Evolutionary conservation across 2,888 invertebrate genomes (phyloP).

Genomic region (Sclerodermus sp.): DNA sequence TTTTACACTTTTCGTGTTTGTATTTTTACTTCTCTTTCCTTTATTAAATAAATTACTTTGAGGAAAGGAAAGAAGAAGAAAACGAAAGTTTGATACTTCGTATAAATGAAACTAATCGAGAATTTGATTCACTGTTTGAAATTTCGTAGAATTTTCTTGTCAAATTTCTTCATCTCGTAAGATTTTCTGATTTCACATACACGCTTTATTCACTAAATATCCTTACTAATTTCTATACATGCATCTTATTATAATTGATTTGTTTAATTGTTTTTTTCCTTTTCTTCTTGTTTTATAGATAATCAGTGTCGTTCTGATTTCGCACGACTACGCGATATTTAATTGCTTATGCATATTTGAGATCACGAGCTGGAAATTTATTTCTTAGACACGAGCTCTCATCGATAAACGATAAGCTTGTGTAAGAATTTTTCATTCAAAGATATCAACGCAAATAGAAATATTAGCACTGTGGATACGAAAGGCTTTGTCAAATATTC

Average conservation of each 20-base stretch:
- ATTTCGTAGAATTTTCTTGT: no score
- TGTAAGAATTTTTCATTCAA: conserved; percentile 16
- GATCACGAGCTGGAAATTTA: conserved; percentile 50
- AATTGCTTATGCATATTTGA: conserved; percentile 36
- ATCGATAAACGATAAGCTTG: conserved; percentile 1
- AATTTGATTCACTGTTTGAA: no score
- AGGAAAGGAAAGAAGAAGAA: no score
- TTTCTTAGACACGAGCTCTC: conserved; percentile 25
- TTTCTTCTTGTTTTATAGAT: conserved; percentile 20
- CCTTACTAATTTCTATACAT: conserved; percentile 19
- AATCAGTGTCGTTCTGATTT: conserved; percentile 28
- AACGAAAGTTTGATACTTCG: no score
- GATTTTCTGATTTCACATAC: no score
- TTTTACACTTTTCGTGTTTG: no score
- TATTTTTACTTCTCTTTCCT: no score
- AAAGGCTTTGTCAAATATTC: no score
- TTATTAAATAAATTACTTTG: no score
- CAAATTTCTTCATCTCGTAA: no score
- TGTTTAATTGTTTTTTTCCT: conserved; percentile 16
- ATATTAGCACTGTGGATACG: not conserved
- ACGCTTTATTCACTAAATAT: conserved; percentile 10
- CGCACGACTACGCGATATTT: conserved; percentile 26
- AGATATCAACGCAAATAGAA: conserved; percentile 30
- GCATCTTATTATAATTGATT: conserved; percentile 20
- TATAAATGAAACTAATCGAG: no score